phyloP scores from a whole-genome alignment of 2,113 vertebrate genomes.

The Lanius collurio region DNA sequence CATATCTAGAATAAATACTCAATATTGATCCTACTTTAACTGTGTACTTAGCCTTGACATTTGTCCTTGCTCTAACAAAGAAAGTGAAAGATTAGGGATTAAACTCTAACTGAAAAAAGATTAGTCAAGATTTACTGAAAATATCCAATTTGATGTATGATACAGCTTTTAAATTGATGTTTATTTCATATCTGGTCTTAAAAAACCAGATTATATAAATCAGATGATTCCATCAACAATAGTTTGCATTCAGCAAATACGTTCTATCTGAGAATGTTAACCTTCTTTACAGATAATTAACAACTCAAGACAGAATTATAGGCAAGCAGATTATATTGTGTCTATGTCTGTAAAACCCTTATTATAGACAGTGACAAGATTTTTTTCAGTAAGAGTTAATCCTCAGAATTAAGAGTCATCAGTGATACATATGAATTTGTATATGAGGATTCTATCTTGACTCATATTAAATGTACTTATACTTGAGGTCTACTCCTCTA shows the following conservation, averaged over 20 bases:
- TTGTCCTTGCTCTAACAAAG: constrained; percentile 59
- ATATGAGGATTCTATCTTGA: not conserved
- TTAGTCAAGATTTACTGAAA: constrained; percentile 10
- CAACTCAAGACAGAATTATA: not conserved
- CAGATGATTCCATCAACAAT: not conserved
- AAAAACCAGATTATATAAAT: not conserved
- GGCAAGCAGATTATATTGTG: not conserved
- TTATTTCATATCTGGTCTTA: not conserved
- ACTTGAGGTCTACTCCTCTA: not conserved
- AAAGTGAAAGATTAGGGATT: constrained; percentile 58
- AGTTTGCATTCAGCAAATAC: not conserved
- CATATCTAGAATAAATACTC: constrained; percentile 12
- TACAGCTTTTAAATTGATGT: not conserved
- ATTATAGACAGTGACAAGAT: not conserved
- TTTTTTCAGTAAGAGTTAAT: not conserved
- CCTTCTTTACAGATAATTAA: not conserved
- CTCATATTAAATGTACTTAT: not conserved
- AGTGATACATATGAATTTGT: not conserved
- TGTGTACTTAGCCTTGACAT: constrained; percentile 64
- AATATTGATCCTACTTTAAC: constrained; percentile 41
- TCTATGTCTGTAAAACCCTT: not conserved
- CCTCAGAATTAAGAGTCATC: not conserved
- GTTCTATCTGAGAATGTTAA: not conserved
- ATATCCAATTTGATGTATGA: not conserved
- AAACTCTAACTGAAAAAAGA: constrained; percentile 32